A percentile compares a stretch with the other conserved stretches of the same genome.
Conservation (phyloP, 2,797 vertebrate species). For the Luscinia luscinia region DNA sequence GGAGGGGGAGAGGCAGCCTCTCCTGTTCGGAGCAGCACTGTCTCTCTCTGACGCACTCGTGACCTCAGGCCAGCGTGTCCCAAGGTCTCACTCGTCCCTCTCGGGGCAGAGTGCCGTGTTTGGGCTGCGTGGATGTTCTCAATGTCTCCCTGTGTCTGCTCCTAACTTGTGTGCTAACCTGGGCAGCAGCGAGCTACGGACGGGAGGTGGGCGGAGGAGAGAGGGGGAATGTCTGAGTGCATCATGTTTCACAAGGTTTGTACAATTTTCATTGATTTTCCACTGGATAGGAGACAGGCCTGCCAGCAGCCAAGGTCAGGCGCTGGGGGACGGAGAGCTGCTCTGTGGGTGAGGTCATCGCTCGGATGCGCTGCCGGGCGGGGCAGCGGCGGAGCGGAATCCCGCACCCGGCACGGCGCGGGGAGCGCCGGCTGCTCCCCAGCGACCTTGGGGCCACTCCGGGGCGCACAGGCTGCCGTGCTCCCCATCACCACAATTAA, state of each 20-base stretch:
- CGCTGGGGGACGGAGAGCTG: not conserved
- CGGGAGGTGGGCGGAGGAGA: accelerated
- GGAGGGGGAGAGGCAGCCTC: not conserved
- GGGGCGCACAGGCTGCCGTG: accelerated
- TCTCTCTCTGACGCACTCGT: not conserved
- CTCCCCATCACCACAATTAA: not conserved
- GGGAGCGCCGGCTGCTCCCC: not conserved
- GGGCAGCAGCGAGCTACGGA: not conserved
- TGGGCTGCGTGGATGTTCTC: not conserved
- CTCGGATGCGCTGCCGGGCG: not conserved
- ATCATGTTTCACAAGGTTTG: not conserved
- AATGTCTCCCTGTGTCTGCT: not conserved
- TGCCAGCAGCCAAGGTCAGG: slow-evolving; percentile 30
- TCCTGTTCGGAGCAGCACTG: not conserved
- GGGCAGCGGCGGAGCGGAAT: not conserved
- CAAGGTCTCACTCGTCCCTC: not conserved
- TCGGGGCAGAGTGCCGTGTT: not conserved
- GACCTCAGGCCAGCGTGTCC: not conserved
- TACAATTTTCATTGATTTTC: slow-evolving; percentile 52
- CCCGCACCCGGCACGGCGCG: accelerated
- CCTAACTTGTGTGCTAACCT: not conserved
- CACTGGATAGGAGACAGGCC: not conserved
- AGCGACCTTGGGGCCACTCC: not conserved
- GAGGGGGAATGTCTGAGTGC: not conserved
- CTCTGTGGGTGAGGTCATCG: slow-evolving; percentile 9